Evolutionary conservation across 2,888 invertebrate species (phyloP), one percentile per base, ranked within the genome.

Genomic region (Polietes domitor): DNA sequence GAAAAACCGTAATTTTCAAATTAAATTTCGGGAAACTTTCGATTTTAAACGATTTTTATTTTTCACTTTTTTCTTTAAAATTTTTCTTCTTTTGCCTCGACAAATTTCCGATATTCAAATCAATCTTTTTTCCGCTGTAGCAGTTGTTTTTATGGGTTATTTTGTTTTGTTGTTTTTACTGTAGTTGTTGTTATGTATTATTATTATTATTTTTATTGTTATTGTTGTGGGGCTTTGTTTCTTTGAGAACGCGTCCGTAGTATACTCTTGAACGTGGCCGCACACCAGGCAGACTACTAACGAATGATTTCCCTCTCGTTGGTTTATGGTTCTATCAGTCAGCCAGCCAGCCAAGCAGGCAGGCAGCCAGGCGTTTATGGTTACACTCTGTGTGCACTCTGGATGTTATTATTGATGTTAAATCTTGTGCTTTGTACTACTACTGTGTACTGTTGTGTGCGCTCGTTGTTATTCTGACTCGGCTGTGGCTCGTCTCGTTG

Each of bases 281-380:
- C 73, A 84, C 84, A 81, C 78, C 84, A 81, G 84, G 81, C 84
- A 79, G 84, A 79, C 79, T 70, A 84, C 81, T 84, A 84, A 79
- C 84, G 84, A 84, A 84, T 84, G 84, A 81, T 73, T 84, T 81
- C 81, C 76, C 84, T 84, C 81, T 84, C 81, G 84, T 77, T 84
- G 63, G 76, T 81, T 68, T 81, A 63, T 77, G 70, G 61, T 84
- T 76, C 84, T 77, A 84, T 81, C 76, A 81, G 84, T 75, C 84
- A 24, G 28, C 1, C 28, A 21, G 55, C 21, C 21, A 21, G 55
- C 21, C 21, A 55, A 21, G 21, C 55, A 55, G 50, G 6, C 21
- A 7, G 55, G 19, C 55, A 55, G 21, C 19, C 28, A 61, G 61
- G 61, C 61, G 24, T 61, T 61, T 61, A 61, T 61, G 61, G 61